phyloP scores from a whole-genome alignment of 1,140 invertebrate genomes.

The Telenomus remus region DNA sequence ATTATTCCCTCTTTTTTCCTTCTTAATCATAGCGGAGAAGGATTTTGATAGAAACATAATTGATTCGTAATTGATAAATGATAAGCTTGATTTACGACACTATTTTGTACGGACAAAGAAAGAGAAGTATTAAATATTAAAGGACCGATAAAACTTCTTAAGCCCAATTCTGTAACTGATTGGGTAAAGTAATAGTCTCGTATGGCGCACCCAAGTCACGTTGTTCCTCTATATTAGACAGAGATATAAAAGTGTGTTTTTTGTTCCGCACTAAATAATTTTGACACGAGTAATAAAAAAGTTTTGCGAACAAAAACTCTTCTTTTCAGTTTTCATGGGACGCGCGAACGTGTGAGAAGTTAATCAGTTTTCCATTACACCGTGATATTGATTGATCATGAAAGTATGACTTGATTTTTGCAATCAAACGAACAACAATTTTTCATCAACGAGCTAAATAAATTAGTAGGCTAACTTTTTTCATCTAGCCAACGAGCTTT shows the following conservation, averaged over 20 bases:
- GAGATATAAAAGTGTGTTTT: slow-evolving; percentile 42
- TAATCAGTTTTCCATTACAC: slow-evolving; percentile 11
- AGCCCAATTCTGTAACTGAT: slow-evolving; percentile 38
- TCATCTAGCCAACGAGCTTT: too few relatives aligned
- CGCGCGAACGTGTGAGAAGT: slow-evolving; percentile 3
- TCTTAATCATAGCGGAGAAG: too few relatives aligned
- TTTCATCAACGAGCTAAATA: too few relatives aligned
- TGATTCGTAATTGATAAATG: too few relatives aligned
- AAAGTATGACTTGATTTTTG: background rate
- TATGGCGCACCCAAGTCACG: slow-evolving; percentile 33
- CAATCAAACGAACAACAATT: too few relatives aligned
- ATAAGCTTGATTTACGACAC: too few relatives aligned
- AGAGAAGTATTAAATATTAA: too few relatives aligned
- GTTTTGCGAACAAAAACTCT: slow-evolving; percentile 12
- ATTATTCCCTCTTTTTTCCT: too few relatives aligned
- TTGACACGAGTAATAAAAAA: slow-evolving; percentile 24
- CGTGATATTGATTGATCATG: background rate
- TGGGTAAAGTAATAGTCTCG: slow-evolving; percentile 37
- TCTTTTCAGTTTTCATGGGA: slow-evolving; percentile 11
- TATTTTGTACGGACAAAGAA: too few relatives aligned
- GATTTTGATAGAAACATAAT: too few relatives aligned
- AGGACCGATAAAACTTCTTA: slow-evolving; percentile 21
- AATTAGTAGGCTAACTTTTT: too few relatives aligned
- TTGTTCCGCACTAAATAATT: slow-evolving; percentile 36
- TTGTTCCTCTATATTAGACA: slow-evolving; percentile 42